Evolutionary conservation across 2,888 invertebrate species (phyloP).

Genomic region (Amitus sp.): DNA sequence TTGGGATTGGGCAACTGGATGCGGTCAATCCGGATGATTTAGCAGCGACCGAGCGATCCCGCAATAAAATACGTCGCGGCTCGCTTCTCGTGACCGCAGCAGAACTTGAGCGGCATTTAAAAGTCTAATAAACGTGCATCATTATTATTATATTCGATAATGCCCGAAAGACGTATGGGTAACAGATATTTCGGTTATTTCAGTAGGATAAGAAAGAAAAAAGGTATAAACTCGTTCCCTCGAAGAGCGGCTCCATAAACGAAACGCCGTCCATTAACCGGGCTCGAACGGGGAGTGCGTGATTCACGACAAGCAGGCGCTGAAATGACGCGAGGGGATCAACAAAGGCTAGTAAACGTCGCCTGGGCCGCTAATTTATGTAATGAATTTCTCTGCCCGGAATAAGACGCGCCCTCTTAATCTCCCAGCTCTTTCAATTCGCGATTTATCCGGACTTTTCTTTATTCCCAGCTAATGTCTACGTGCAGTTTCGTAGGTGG

Average conservation of each 20-base stretch:
- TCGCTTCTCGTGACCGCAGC: slow-evolving; percentile 23
- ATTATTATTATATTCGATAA: slow-evolving; percentile 48
- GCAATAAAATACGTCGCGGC: slow-evolving; percentile 48
- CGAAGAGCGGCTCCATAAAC: slow-evolving; percentile 36
- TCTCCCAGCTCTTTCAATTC: background rate
- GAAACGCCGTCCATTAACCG: slow-evolving; percentile 34
- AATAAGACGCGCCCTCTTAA: slow-evolving; percentile 12
- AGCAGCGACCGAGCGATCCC: slow-evolving; percentile 50
- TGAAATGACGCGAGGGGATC: slow-evolving; percentile 11
- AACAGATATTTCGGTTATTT: slow-evolving; percentile 36
- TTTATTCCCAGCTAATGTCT: no score
- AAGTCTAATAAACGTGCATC: slow-evolving; percentile 51
- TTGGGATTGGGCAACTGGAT: slow-evolving; percentile 60
- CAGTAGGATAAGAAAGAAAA: no score
- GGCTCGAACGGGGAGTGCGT: slow-evolving; percentile 15
- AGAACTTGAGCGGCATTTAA: slow-evolving; percentile 44
- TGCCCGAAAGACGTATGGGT: slow-evolving; percentile 18
- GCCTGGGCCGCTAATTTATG: slow-evolving; percentile 19
- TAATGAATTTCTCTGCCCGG: slow-evolving; percentile 5
- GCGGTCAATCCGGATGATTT: slow-evolving; percentile 58
- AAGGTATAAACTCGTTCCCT: slow-evolving; percentile 29
- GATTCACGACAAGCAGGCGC: slow-evolving; percentile 28
- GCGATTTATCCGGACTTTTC: no score
- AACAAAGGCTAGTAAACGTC: slow-evolving; percentile 24
- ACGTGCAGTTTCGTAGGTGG: slow-evolving; percentile 40